Evolutionary conservation across 1,140 invertebrate genomes (phyloP), one percentile per base, ranked within the genome.

Genomic region (Meteorus sp.): DNA sequence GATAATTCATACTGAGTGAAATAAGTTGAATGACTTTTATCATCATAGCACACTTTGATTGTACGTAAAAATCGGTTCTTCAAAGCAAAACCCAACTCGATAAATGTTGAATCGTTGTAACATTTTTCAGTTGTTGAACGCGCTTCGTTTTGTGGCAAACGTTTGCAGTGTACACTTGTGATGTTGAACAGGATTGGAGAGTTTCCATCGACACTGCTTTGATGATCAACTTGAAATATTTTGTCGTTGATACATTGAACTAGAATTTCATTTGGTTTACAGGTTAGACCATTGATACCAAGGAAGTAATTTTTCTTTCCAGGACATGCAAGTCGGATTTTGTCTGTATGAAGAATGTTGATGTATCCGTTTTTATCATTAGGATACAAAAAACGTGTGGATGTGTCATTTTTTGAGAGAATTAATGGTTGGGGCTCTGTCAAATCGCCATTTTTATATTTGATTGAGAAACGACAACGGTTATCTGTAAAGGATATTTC

Each of bases 1-100:
- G 64, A 66, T 35, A 81, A 47, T 4, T 61, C 56, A 48, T 73
- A 72, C 13, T 77, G 76, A 1, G 77, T 68, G 48, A 80, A 82
- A 31, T 76, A 72, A 0, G 80, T 81, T 1, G 60, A 63, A 23
- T 73, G 72, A 17, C 70, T 74, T 23, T 63, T 45, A 25, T 80
- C 72, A 53, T 82, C 70, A 17, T 75, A 76, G 50, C 81, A 83
- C 2, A 83, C 60, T 60, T 79, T 71, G 39, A 79, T 68, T 9
- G 77, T 68, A 11, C 66, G 65, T 13, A 79, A 54, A 20, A 81
- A 81, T 1, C 8, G 20, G 0, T 58, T 20, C 0, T 41, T 19
- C 19, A 72, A 15, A 0, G 47, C 7, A 52, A 75, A 76, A 27
- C 75, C 71, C 11, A 76, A 66, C 23, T 68, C 62, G 20, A 68